Base-by-base conservation (phyloP, 2,797 vertebrate genomes). In the Falco biarmicus region DNA sequence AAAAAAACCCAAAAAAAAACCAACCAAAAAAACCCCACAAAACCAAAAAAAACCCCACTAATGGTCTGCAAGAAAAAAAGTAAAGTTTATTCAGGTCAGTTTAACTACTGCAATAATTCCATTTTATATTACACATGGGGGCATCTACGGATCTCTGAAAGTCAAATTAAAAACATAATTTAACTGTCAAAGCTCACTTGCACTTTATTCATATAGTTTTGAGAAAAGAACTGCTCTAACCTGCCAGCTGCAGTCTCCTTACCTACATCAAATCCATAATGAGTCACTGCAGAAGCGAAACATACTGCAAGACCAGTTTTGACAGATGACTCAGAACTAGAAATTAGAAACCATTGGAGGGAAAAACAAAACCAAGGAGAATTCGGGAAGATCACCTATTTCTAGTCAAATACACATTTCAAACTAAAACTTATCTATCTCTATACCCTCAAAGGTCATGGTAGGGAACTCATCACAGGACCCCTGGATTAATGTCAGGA, bases 301-400 rank as follows among this genome's bases (percentile, higher is more conserved):
- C 1, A 4, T 45, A 60, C 53, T 71, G 50, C 69, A 86, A 89
- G 41, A 75, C 39, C 90, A 79, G 41, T 81, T 89, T 87, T 73
- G 66, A 87, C 51, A 59, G 78, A 73, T 87, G 89, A 95, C 32
- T 95, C 75, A 85, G 87, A 94, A 73, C 26, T 39, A 73, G 80
- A 60, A 85, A 87, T 77, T 59, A 89, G 71, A 24, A 90, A 25
- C 39, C 48, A 87, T 3, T 73, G 59, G 50, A 84, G 13, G 26
- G 39, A 79, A 89, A 73, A 79, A 28, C 17, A 85, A 84, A 87
- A 87, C 3, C 19, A 90, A 68, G 19, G 31, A 75, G 50, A 78
- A 90, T 64, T 82, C 56, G 32, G 54, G 66, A 89, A 82, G 26
- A 59, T 82, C 54, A 43, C 11, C 1, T 43, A 78, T 32, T 92